A percentile compares a stretch with the other conserved stretches of the same genome.
Conservation (phyloP, 1,140 invertebrate species). For the Propsilocerus akamusi region DNA sequence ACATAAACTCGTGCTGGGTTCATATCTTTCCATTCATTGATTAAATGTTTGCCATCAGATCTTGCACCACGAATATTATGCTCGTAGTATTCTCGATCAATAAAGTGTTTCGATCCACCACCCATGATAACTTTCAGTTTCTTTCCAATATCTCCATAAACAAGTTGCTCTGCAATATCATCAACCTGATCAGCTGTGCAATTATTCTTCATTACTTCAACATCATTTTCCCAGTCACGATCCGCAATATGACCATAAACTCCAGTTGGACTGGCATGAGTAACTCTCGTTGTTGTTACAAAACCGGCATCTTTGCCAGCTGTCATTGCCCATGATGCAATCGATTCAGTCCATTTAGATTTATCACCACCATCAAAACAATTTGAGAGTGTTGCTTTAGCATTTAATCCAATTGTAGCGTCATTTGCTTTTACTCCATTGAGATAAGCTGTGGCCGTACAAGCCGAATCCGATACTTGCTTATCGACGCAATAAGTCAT, state of each 20-base stretch:
- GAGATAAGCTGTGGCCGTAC: constrained; percentile 60
- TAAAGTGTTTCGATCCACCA: constrained; percentile 34
- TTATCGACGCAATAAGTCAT: constrained; percentile 48
- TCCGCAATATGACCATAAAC: constrained; percentile 53
- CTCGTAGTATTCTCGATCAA: not conserved
- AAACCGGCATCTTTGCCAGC: constrained; percentile 53
- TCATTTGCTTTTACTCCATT: constrained; percentile 67
- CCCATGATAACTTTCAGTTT: constrained; percentile 48
- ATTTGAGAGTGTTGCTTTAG: constrained; percentile 34
- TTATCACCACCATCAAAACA: constrained; percentile 33
- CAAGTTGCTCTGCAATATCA: constrained; percentile 56
- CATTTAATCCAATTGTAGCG: constrained; percentile 57
- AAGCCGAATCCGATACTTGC: constrained; percentile 31
- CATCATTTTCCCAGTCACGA: constrained; percentile 60
- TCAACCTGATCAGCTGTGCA: constrained; percentile 27
- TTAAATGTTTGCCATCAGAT: not conserved
- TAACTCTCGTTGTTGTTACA: constrained; percentile 60
- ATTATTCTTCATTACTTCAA: constrained; percentile 25
- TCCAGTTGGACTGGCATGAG: constrained; percentile 56
- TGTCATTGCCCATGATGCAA: constrained; percentile 53
- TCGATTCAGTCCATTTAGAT: constrained; percentile 37
- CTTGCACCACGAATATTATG: not conserved
- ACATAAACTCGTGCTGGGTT: not conserved
- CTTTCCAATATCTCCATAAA: constrained; percentile 42
- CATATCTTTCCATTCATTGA: not conserved